These are phyloP conservation scores for Andrena marginata DNA, from an alignment of 2,888 invertebrate species.

Conservation along the genomic window DNA sequence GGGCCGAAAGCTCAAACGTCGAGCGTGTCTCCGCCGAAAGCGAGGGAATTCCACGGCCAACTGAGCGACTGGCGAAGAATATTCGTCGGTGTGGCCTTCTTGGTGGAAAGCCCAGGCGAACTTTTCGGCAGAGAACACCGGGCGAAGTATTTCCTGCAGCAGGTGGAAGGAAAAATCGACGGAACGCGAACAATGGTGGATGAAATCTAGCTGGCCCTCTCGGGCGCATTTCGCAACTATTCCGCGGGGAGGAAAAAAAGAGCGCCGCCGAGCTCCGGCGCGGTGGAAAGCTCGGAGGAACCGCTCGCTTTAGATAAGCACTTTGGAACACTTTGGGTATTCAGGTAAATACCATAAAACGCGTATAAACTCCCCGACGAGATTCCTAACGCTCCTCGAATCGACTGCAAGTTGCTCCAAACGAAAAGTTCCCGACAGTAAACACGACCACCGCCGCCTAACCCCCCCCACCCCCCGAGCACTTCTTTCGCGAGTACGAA, in stretches of 20 bases:
- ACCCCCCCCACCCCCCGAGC: neutral
- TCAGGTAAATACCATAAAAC: constrained; percentile 26
- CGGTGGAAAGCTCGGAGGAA: neutral
- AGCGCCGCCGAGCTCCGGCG: neutral
- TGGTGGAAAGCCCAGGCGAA: neutral
- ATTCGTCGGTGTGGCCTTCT: neutral
- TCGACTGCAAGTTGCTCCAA: neutral
- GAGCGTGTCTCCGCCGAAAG: constrained; percentile 4
- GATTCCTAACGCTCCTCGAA: constrained; percentile 13
- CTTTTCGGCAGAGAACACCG: neutral
- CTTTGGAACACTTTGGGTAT: constrained; percentile 1
- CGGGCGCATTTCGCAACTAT: constrained; percentile 11
- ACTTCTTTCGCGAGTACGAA: constrained; percentile 38
- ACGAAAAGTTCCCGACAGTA: constrained; percentile 1
- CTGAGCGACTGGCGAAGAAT: neutral
- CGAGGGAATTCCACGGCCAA: constrained; percentile 24
- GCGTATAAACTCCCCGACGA: neutral
- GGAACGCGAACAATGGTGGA: constrained; percentile 12
- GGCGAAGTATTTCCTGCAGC: neutral
- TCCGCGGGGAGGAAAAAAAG: constrained; percentile 7
- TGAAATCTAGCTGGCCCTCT: constrained; percentile 7
- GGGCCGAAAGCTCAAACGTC: constrained; percentile 34
- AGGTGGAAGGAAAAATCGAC: constrained; percentile 13
- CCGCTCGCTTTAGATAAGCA: constrained; percentile 5
- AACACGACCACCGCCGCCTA: neutral